Evolutionary conservation across 2,113 vertebrate genomes (phyloP).

Genomic region (Machaerirhynchus nigripectus): DNA sequence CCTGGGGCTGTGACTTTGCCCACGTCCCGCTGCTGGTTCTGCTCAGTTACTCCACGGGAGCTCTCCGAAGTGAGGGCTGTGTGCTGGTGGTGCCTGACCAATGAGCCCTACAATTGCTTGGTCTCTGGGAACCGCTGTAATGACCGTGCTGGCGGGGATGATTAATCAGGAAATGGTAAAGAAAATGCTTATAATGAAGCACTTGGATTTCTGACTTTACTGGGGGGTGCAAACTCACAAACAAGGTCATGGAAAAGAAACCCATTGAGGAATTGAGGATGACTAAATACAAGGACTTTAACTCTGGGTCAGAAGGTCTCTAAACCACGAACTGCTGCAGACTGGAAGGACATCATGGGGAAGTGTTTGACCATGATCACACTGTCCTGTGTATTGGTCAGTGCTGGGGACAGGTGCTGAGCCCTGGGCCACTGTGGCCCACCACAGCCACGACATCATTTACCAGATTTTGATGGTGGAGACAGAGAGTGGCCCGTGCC

Average conservation of each 20-base stretch:
- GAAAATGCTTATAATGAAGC: conserved; percentile 19
- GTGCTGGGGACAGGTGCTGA: neutral
- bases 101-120: neutral
- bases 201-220: neutral
- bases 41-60: neutral
- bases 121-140: neutral
- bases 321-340: neutral
- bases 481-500: neutral
- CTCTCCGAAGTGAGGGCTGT: neutral
- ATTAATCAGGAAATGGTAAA: conserved; percentile 60
- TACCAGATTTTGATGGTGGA: neutral
- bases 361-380: neutral
- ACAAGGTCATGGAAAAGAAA: conserved; percentile 18
- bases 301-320: neutral
- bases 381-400: neutral
- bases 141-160: neutral
- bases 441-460: neutral
- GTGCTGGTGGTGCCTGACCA: neutral
- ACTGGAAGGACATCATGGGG: neutral
- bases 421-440: neutral
- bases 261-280: neutral
- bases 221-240: neutral
- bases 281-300: neutral
- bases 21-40: neutral
- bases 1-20: neutral